Evolutionary conservation across 2,797 vertebrate genomes (phyloP).

Genomic region (Neomorphus geoffroyi): DNA sequence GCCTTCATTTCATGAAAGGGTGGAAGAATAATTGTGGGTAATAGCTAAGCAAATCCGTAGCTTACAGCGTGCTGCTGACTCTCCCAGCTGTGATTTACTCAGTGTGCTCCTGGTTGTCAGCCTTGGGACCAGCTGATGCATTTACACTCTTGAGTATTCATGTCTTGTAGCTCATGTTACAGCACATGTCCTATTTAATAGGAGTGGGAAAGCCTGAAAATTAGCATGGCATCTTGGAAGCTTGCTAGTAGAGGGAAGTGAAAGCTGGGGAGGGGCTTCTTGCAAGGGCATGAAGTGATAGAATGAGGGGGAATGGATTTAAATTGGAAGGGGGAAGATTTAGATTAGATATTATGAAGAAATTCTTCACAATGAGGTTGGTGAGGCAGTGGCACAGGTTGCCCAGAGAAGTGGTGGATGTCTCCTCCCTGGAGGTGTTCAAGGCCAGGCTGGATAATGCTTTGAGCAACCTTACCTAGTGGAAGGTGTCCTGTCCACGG

Average conservation of each 20-base stretch:
- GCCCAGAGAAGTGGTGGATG: too few species aligned
- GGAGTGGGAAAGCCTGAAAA: neutral
- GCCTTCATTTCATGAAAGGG: neutral
- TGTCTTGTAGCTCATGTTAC: neutral
- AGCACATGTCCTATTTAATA: rapidly evolving
- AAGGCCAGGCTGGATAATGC: too few species aligned
- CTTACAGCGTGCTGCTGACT: neutral
- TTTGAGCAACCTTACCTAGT: too few species aligned
- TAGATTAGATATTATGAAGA: too few species aligned
- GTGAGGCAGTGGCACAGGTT: too few species aligned
- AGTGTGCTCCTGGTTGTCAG: neutral
- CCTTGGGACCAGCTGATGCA: neutral
- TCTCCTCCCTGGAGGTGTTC: too few species aligned
- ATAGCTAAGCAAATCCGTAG: neutral
- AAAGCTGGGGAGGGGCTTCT: too few species aligned
- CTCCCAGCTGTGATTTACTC: neutral
- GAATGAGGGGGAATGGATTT: too few species aligned
- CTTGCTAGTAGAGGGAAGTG: neutral
- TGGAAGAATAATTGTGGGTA: constrained; percentile 4
- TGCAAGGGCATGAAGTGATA: too few species aligned
- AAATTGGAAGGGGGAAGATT: too few species aligned
- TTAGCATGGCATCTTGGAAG: neutral
- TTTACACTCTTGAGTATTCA: neutral
- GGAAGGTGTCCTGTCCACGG: too few species aligned
- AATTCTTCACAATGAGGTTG: too few species aligned